Evolutionary conservation across 2,888 invertebrate genomes (phyloP).

Genomic region (Conistra vaccinii): DNA sequence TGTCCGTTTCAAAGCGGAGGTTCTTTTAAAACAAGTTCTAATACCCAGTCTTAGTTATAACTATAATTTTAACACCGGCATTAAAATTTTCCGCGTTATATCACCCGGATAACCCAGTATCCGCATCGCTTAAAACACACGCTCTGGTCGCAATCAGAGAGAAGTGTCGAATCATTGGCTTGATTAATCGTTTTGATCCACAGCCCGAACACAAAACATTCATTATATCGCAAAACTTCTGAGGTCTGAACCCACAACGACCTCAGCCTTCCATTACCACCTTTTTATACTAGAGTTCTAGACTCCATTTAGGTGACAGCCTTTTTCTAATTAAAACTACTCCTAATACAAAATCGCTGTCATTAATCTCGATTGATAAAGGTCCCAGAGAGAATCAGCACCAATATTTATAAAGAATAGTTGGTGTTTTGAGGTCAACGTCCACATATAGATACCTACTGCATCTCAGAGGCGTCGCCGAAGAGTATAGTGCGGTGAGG

Average conservation of each 20-base stretch:
- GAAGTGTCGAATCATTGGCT: constrained; percentile 64
- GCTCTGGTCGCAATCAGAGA: constrained; percentile 58
- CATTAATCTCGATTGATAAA: background rate
- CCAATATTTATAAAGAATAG: no score
- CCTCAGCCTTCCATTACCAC: constrained; percentile 17
- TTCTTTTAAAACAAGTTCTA: background rate
- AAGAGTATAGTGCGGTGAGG: no score
- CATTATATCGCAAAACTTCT: constrained; percentile 55
- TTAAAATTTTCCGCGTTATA: background rate
- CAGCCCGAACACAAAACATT: constrained; percentile 61
- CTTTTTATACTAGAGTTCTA: constrained; percentile 19
- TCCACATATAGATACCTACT: no score
- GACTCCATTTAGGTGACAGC: constrained; percentile 17
- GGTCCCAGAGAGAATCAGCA: no score
- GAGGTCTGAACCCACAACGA: constrained; percentile 39
- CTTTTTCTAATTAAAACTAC: constrained; percentile 22
- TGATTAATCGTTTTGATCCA: constrained; percentile 68
- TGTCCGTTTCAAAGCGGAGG: background rate
- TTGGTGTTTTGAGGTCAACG: no score
- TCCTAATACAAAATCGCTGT: background rate
- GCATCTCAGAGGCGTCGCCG: no score
- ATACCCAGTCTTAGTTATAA: background rate
- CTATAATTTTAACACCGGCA: background rate
- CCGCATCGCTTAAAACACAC: constrained; percentile 37
- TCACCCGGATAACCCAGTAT: constrained; percentile 5